These are phyloP conservation scores for Eutolmus rufibarbis DNA, from an alignment of 2,888 invertebrate genomes.

Conservation along the genomic window DNA sequence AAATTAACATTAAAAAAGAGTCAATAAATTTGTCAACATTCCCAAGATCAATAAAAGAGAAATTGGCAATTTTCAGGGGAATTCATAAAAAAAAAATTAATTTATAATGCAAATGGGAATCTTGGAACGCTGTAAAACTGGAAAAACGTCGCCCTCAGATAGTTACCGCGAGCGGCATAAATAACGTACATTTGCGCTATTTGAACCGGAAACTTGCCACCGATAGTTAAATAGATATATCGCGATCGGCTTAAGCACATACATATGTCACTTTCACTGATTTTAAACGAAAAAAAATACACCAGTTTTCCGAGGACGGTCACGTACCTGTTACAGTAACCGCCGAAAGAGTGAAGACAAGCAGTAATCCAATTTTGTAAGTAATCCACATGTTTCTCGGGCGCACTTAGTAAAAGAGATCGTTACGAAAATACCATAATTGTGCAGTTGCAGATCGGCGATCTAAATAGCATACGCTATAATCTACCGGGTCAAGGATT, in stretches of 20 bases:
- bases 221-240: neutral
- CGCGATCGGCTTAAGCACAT: neutral
- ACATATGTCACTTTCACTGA: neutral
- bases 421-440: slow-evolving; percentile 32
- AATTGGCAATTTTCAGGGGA: neutral
- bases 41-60: neutral
- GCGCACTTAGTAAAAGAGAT: neutral
- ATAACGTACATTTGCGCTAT: neutral
- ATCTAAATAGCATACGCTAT: neutral
- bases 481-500: slow-evolving; percentile 27
- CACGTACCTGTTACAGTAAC: neutral
- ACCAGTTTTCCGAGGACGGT: neutral
- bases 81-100: neutral
- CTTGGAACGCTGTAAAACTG: neutral
- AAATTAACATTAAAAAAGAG: neutral
- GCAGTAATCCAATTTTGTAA: slow-evolving; percentile 19
- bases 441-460: neutral
- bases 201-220: neutral
- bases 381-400: slow-evolving; percentile 25
- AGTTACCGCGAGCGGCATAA: neutral
- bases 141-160: neutral
- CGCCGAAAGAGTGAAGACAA: neutral
- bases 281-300: neutral
- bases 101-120: neutral
- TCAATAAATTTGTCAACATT: neutral